Conservation (phyloP, 2,888 invertebrate genomes). For the Eucera pruinosa region DNA sequence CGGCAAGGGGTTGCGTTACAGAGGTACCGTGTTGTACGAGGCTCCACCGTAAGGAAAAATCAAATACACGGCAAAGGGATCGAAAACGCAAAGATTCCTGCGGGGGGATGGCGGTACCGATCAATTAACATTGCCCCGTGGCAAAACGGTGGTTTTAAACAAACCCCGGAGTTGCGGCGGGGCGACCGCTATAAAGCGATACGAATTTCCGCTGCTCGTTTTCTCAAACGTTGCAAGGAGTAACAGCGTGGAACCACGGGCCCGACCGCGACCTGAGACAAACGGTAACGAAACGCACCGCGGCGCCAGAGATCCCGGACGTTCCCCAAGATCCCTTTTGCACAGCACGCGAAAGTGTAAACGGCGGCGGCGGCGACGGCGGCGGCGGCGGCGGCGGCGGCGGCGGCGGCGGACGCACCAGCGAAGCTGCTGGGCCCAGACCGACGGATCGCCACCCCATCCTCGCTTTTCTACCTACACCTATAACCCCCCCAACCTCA, state of each 20-base stretch:
- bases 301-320: constrained; percentile 53
- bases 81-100: constrained; percentile 16
- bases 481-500: constrained; percentile 42
- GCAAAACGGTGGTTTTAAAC: constrained; percentile 49
- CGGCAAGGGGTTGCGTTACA: too few species aligned
- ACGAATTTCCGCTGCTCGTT: constrained; percentile 56
- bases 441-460: constrained; percentile 55
- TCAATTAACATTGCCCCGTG: constrained; percentile 44
- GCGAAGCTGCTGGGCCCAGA: constrained; percentile 58
- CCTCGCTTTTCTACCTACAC: constrained; percentile 54
- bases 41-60: too few species aligned
- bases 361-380: constrained; percentile 76
- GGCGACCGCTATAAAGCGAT: constrained; percentile 54
- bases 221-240: constrained; percentile 57
- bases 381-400: constrained; percentile 76
- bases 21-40: too few species aligned
- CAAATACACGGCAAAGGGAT: not conserved
- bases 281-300: constrained; percentile 72
- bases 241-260: constrained; percentile 69
- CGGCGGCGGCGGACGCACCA: constrained; percentile 76
- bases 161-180: constrained; percentile 51
- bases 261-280: constrained; percentile 76
- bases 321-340: constrained; percentile 59
- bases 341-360: constrained; percentile 76
- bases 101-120: constrained; percentile 35